Evolutionary conservation across 2,888 invertebrate genomes (phyloP).

Genomic region (Conchocele bisecta): DNA sequence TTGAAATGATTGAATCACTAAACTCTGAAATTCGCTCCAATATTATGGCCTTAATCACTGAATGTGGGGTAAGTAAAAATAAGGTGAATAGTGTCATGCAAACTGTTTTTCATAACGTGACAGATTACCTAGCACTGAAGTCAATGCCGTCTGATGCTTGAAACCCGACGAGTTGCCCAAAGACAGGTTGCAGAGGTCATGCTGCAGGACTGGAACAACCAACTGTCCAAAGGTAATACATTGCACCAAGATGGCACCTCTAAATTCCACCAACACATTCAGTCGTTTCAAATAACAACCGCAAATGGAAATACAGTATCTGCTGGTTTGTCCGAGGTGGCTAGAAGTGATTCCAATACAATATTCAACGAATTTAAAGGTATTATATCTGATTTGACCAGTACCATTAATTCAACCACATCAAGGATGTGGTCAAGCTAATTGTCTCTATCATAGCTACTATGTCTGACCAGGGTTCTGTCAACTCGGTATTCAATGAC

Average conservation of each 20-base stretch:
- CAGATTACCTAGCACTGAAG: constrained; percentile 38
- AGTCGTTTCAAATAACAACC: constrained; percentile 33
- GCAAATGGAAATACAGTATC: constrained; percentile 15
- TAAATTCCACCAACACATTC: constrained; percentile 41
- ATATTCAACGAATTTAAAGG: constrained; percentile 7
- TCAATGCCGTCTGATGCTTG: constrained; percentile 27
- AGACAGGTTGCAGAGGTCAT: constrained; percentile 22
- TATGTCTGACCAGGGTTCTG: constrained; percentile 43
- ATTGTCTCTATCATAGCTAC: constrained; percentile 24
- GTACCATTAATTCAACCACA: neutral
- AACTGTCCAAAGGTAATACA: constrained; percentile 8
- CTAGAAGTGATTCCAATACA: constrained; percentile 12
- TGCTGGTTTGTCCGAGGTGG: constrained; percentile 23
- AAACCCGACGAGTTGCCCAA: constrained; percentile 26
- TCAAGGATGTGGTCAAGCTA: neutral
- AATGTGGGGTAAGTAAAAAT: constrained; percentile 32
- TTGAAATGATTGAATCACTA: neutral
- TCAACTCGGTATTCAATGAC: constrained; percentile 24
- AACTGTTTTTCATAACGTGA: constrained; percentile 24
- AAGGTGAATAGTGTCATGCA: constrained; percentile 27
- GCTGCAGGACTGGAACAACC: neutral
- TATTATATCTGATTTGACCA: neutral
- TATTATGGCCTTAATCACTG: constrained; percentile 27
- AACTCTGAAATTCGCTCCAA: constrained; percentile 8
- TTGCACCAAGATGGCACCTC: constrained; percentile 44